Percentiles rank a stretch among this genome's conserved stretches.
These are phyloP conservation scores for Anorthoa munda DNA, from an alignment of 2,888 invertebrate genomes.

Conservation along the genomic window DNA sequence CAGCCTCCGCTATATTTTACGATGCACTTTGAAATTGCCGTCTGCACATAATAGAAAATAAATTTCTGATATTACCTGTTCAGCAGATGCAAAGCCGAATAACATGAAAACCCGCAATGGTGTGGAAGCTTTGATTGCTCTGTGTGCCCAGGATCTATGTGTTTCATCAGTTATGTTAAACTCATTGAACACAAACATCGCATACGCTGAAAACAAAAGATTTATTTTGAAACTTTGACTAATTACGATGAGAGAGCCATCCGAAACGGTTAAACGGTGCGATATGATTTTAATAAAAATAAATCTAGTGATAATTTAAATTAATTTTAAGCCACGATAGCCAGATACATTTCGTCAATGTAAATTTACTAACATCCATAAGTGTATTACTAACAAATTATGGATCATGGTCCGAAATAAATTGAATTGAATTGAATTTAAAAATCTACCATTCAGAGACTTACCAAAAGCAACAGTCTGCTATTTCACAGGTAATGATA, in stretches of 20 bases:
- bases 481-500: conserved; percentile 24
- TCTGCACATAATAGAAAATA: conserved; percentile 16
- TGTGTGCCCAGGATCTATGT: conserved; percentile 27
- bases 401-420: no score
- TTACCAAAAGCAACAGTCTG: conserved; percentile 18
- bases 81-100: conserved; percentile 29
- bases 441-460: not conserved
- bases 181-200: conserved; percentile 5
- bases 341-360: no score
- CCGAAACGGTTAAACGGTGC: not conserved
- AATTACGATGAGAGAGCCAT: not conserved
- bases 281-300: not conserved
- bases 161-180: conserved; percentile 31
- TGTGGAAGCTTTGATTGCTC: conserved; percentile 29
- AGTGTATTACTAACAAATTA: no score
- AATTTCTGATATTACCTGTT: conserved; percentile 28
- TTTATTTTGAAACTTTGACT: not conserved
- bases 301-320: not conserved
- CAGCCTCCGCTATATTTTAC: conserved; percentile 53
- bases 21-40: conserved; percentile 40
- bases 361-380: no score
- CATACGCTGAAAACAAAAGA: conserved; percentile 20
- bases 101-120: conserved; percentile 19
- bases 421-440: no score
- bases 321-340: not conserved